A percentile compares a stretch with the other conserved stretches of the same genome.
Evolutionary conservation across 2,113 vertebrate genomes (phyloP).

Genomic region (Brachyistius frenatus): DNA sequence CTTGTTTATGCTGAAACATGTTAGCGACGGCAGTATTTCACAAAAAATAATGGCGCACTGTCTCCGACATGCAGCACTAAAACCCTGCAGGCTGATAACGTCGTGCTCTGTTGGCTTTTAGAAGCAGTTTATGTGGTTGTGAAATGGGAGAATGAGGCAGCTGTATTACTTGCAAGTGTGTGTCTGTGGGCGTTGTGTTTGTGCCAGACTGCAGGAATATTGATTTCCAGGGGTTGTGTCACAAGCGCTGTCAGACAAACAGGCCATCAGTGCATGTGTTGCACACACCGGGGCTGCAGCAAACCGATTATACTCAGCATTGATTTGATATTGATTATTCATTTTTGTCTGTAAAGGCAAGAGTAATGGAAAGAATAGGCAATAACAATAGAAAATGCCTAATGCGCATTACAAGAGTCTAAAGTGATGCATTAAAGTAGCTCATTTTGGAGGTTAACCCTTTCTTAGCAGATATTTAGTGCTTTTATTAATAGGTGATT

Average conservation of each 20-base stretch:
- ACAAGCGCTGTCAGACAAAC: conserved; percentile 27
- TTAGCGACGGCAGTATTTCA: neutral
- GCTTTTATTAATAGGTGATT: no score
- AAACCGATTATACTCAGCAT: neutral
- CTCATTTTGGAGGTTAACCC: no score
- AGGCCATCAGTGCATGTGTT: conserved; percentile 11
- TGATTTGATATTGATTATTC: neutral
- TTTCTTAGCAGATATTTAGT: no score
- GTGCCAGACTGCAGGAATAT: conserved; percentile 56
- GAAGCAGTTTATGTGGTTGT: neutral
- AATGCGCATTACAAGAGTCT: no score
- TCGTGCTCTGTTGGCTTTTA: conserved; percentile 7
- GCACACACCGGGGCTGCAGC: neutral
- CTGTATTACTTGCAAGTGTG: neutral
- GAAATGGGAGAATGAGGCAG: conserved; percentile 1
- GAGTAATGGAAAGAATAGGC: neutral
- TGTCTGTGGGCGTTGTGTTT: conserved; percentile 22
- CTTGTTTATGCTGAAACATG: neutral
- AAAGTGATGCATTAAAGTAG: no score
- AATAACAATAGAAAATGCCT: neutral
- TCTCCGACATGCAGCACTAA: neutral
- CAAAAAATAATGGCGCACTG: neutral
- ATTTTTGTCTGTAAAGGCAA: neutral
- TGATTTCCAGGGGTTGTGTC: conserved; percentile 58
- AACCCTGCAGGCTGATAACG: neutral